These are phyloP conservation scores for Leucoraja ocellata DNA, from an alignment of 2,797 vertebrate genomes.

Conservation along the genomic window DNA sequence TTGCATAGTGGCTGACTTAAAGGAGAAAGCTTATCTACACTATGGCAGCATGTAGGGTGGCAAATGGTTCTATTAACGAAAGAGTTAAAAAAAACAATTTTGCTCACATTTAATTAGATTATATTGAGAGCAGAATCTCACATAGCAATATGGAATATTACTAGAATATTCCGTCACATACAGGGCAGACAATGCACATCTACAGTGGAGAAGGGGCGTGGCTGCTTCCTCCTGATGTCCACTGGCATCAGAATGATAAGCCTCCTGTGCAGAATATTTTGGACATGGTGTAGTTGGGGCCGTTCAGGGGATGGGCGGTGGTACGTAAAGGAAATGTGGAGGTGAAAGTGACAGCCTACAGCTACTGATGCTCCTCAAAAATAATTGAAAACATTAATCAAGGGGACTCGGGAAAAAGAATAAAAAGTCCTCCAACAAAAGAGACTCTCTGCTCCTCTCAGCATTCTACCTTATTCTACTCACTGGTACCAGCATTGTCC, in stretches of 20 bases:
- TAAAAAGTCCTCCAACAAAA: neutral
- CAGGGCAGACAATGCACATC: neutral
- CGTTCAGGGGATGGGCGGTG: neutral
- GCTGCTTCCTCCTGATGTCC: neutral
- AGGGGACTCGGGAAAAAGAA: neutral
- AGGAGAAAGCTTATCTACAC: conserved; percentile 15
- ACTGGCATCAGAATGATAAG: neutral
- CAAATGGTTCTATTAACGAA: neutral
- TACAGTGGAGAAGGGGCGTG: neutral
- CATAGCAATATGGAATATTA: neutral
- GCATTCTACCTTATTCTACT: neutral
- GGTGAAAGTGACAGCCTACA: neutral
- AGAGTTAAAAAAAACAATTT: neutral
- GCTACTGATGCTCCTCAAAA: neutral
- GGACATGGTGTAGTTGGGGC: no score
- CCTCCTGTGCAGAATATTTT: no score
- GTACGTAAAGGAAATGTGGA: neutral
- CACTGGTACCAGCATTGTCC: no score
- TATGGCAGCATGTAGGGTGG: no score
- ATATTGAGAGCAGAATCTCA: neutral
- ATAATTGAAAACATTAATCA: neutral
- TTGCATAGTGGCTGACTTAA: neutral
- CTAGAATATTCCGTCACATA: neutral
- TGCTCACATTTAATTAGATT: neutral
- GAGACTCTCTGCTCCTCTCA: neutral